Evolutionary conservation across 1,140 invertebrate genomes (phyloP).

Genomic region (Dinoponera quadriceps): DNA sequence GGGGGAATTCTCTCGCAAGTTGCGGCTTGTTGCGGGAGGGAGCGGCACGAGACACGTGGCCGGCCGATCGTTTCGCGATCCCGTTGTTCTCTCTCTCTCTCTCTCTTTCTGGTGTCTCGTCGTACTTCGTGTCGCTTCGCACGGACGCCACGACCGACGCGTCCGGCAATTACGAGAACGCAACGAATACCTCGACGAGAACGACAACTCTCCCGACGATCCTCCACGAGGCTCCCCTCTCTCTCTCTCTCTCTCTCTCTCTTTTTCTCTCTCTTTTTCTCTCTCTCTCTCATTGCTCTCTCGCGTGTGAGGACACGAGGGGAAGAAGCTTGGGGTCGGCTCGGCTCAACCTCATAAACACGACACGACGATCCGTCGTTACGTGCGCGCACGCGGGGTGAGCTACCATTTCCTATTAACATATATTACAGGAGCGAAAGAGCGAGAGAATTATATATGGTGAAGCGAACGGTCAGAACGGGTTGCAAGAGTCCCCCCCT

Average conservation of each 20-base stretch:
- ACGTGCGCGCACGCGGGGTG: constrained; percentile 30
- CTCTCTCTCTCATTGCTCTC: too few species aligned
- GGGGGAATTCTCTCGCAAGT: background rate
- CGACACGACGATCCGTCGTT: constrained; percentile 64
- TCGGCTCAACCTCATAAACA: constrained; percentile 68
- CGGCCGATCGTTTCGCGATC: constrained; percentile 29
- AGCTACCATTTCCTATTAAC: constrained; percentile 73
- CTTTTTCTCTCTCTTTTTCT: too few species aligned
- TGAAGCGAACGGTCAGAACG: constrained; percentile 70
- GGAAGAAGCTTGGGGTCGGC: constrained; percentile 48
- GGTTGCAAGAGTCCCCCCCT: constrained; percentile 56
- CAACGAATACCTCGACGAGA: constrained; percentile 26
- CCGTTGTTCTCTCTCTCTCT: background rate
- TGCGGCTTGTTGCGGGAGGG: too few species aligned
- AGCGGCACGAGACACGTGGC: background rate
- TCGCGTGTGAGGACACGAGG: constrained; percentile 20
- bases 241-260: background rate
- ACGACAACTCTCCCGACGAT: constrained; percentile 51
- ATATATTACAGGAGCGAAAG: constrained; percentile 70
- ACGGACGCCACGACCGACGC: constrained; percentile 2
- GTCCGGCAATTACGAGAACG: constrained; percentile 28
- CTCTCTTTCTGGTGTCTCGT: background rate
- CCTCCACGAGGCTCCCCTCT: constrained; percentile 53
- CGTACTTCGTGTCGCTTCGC: constrained; percentile 18
- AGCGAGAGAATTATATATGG: constrained; percentile 14